Evolutionary conservation across 2,888 invertebrate species (phyloP).

Genomic region (Caenorhabditis angaria): DNA sequence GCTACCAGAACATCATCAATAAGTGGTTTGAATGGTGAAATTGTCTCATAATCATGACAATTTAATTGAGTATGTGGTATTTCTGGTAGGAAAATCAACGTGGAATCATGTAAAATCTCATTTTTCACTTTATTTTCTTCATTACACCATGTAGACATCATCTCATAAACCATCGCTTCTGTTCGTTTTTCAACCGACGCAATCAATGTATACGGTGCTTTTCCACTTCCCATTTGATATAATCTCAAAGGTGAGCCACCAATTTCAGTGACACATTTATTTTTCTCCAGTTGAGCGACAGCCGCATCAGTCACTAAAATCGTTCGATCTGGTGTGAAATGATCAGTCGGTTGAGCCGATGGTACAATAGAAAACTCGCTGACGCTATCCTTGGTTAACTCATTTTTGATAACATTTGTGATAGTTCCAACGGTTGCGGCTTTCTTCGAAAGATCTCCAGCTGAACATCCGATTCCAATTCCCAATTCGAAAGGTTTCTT

Average conservation of each 20-base stretch:
- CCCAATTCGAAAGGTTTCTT: slow-evolving; percentile 62
- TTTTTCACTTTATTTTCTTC: slow-evolving; percentile 15
- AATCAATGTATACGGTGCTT: slow-evolving; percentile 65
- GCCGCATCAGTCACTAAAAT: slow-evolving; percentile 57
- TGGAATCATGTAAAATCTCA: slow-evolving; percentile 49
- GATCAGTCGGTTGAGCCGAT: slow-evolving; percentile 66
- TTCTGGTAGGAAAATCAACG: slow-evolving; percentile 64
- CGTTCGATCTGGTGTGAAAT: slow-evolving; percentile 65
- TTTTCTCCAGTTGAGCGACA: slow-evolving; percentile 36
- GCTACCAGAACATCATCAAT: slow-evolving; percentile 50
- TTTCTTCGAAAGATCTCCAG: slow-evolving; percentile 19
- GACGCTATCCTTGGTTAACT: slow-evolving; percentile 63
- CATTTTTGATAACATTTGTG: slow-evolving; percentile 53
- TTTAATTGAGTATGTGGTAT: slow-evolving; percentile 69
- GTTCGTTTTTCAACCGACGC: slow-evolving; percentile 68
- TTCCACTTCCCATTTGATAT: slow-evolving; percentile 55
- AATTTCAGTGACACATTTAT: slow-evolving; percentile 45
- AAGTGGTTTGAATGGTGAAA: slow-evolving; percentile 64
- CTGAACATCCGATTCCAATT: slow-evolving; percentile 55
- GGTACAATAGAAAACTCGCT: slow-evolving; percentile 67
- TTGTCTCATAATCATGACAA: slow-evolving; percentile 70
- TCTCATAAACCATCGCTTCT: slow-evolving; percentile 66
- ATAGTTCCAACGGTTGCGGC: slow-evolving; percentile 48
- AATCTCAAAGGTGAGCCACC: slow-evolving; percentile 23
- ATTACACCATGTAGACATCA: slow-evolving; percentile 52